Percentiles rank a stretch among this genome's conserved stretches.
Conservation (phyloP, 1,140 invertebrate genomes). For the Hyposmocoma kahamanoa region DNA sequence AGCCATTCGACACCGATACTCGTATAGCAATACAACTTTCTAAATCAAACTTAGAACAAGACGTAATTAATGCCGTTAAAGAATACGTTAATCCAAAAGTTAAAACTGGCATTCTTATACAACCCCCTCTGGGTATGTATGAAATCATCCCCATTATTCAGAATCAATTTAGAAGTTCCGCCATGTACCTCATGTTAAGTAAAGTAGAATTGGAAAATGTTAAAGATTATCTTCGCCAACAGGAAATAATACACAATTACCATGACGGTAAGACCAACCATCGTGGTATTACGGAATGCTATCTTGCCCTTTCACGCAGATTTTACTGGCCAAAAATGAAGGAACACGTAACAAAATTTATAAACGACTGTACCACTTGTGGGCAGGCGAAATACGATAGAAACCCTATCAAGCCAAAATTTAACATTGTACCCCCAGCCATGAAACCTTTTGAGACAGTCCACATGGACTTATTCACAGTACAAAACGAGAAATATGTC, state of each 20-base stretch:
- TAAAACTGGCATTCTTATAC: background rate
- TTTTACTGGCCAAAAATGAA: constrained; percentile 9
- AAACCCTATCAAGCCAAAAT: background rate
- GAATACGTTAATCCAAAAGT: background rate
- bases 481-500: background rate
- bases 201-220: constrained; percentile 6
- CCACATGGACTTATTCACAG: constrained; percentile 1
- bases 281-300: background rate
- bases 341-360: background rate
- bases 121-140: constrained; percentile 4
- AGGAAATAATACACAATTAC: background rate
- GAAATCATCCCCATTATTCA: constrained; percentile 1
- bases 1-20: constrained; percentile 2
- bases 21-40: constrained; percentile 3
- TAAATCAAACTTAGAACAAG: background rate
- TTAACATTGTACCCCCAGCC: background rate
- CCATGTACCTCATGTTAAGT: background rate
- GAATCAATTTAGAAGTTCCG: constrained; percentile 5
- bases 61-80: background rate
- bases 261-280: constrained; percentile 6
- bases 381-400: constrained; percentile 4
- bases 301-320: background rate
- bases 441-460: constrained; percentile 4
- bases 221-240: background rate
- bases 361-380: constrained; percentile 5